Percentiles rank a stretch among this genome's conserved stretches.
Conservation (phyloP, 2,888 invertebrate species). For the Ecdyonurus torrentis region DNA sequence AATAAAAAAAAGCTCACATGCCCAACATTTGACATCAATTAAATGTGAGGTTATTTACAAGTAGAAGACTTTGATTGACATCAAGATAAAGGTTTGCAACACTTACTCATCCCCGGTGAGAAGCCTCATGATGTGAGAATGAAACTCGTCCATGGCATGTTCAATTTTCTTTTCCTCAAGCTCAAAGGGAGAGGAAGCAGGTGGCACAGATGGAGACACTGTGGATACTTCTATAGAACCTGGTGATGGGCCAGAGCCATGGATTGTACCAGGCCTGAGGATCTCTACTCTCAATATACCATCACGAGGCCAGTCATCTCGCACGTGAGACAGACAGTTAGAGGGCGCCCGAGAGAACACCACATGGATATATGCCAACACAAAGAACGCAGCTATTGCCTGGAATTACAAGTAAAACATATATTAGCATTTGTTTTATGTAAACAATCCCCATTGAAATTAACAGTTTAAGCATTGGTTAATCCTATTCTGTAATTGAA, state of each 20-base stretch:
- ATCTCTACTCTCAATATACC: conserved; percentile 90
- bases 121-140: conserved; percentile 25
- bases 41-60: no score
- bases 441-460: no score
- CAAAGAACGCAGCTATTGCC: conserved; percentile 72
- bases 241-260: not conserved
- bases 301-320: conserved; percentile 83
- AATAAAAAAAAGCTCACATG: no score
- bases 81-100: no score
- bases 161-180: not conserved
- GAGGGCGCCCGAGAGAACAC: conserved; percentile 85
- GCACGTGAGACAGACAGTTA: conserved; percentile 78
- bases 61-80: no score
- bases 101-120: conserved; percentile 47
- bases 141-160: not conserved
- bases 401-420: no score
- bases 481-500: no score
- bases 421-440: no score
- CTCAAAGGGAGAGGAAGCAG: not conserved
- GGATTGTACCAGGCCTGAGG: conserved; percentile 25
- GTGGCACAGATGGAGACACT: not conserved
- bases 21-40: no score
- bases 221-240: not conserved
- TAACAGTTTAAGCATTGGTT: no score
- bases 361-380: conserved; percentile 87